Evolutionary conservation across 2,113 vertebrate species (phyloP).

Genomic region (Zapus hudsonius): DNA sequence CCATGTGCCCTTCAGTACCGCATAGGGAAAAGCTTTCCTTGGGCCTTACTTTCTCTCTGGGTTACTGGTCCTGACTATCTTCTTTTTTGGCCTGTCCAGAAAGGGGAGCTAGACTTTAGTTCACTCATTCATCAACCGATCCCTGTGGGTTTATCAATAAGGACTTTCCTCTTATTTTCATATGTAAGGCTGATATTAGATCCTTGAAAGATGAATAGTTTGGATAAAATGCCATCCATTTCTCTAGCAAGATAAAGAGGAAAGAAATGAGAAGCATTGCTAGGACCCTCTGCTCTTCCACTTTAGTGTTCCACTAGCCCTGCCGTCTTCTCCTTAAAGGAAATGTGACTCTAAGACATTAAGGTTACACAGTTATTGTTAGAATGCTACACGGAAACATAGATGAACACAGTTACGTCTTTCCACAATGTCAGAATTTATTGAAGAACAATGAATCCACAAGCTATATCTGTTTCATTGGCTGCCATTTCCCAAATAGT

Average conservation of each 20-base stretch:
- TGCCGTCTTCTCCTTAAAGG: not conserved
- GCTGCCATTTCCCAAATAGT: not conserved
- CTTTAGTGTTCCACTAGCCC: not conserved
- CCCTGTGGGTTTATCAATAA: not conserved
- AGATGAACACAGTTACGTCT: no score
- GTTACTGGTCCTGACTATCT: not conserved
- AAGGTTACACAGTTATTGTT: not conserved
- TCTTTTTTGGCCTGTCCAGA: not conserved
- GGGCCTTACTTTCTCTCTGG: not conserved
- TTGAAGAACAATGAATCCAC: not conserved
- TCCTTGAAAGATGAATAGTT: not conserved
- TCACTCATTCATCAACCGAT: not conserved
- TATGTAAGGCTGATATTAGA: not conserved
- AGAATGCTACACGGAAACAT: not conserved
- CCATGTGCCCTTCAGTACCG: not conserved
- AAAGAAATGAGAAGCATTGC: not conserved
- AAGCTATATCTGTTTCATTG: not conserved
- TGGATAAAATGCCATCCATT: not conserved
- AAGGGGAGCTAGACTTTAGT: not conserved
- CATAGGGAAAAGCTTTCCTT: not conserved
- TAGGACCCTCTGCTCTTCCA: not conserved
- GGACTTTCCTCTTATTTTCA: not conserved
- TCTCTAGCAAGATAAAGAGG: not conserved
- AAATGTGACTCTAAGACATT: not conserved
- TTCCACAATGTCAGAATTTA: not conserved